Percentiles rank a stretch among this genome's conserved stretches.
phyloP scores from a whole-genome alignment of 1,140 invertebrate genomes.

The Trachymyrmex septentrionalis region DNA sequence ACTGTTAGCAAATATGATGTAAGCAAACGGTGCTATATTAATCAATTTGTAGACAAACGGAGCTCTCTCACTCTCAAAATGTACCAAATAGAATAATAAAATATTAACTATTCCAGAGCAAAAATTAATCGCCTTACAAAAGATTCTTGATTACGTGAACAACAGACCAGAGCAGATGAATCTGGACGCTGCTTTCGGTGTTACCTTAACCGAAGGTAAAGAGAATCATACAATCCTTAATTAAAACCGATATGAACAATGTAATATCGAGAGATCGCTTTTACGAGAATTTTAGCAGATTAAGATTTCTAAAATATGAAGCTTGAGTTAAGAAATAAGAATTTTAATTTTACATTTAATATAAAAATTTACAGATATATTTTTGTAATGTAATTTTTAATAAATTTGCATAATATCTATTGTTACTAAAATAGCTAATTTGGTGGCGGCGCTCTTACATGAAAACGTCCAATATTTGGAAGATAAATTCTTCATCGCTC shows the following conservation, averaged over 20 bases:
- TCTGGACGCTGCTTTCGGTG: conserved; percentile 76
- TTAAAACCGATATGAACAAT: background rate
- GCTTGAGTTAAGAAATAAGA: background rate
- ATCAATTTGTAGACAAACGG: no score
- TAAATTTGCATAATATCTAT: background rate
- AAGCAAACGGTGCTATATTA: no score
- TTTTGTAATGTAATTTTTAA: background rate
- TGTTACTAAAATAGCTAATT: conserved; percentile 56
- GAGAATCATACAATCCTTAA: background rate
- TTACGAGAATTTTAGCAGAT: background rate
- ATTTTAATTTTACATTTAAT: background rate
- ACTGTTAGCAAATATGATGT: no score
- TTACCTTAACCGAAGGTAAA: conserved; percentile 81
- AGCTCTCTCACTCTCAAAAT: background rate
- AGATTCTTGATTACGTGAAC: conserved; percentile 74
- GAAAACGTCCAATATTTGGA: conserved; percentile 50
- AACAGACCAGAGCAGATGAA: conserved; percentile 79
- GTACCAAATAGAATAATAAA: background rate
- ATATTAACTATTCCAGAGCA: conserved; percentile 68
- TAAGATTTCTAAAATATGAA: background rate
- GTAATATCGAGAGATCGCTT: background rate
- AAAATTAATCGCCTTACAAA: conserved; percentile 71
- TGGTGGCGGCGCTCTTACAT: conserved; percentile 50
- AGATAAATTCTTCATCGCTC: background rate
- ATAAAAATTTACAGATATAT: background rate